Evolutionary conservation across 1,140 invertebrate species (phyloP).

Genomic region (Apis florea): DNA sequence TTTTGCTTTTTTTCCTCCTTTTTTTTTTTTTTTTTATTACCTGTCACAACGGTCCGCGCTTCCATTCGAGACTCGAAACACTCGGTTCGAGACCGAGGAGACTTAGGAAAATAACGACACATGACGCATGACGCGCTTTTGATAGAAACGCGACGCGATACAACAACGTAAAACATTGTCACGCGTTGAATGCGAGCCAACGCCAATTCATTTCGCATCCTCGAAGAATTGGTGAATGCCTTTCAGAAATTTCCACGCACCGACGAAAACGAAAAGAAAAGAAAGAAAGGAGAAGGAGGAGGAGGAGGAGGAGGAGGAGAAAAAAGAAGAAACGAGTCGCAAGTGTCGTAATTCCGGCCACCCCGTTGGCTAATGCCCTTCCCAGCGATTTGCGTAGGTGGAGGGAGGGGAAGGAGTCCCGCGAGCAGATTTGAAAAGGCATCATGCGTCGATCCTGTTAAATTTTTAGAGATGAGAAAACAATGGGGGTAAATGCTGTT

Average conservation of each 20-base stretch:
- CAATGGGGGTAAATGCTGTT: constrained; percentile 63
- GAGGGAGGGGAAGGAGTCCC: constrained; percentile 13
- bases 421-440: constrained; percentile 42
- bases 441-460: constrained; percentile 56
- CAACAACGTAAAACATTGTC: background rate
- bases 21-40: background rate
- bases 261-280: too few relatives aligned
- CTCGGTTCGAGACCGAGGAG: too few relatives aligned
- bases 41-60: constrained; percentile 16
- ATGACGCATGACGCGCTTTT: background rate
- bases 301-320: background rate
- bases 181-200: background rate
- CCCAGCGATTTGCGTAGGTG: background rate
- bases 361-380: background rate
- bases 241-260: background rate
- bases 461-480: constrained; percentile 59
- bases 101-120: constrained; percentile 26
- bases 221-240: too few relatives aligned
- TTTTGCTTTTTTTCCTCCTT: constrained; percentile 4
- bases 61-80: background rate
- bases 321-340: background rate
- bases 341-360: constrained; percentile 26
- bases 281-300: too few relatives aligned
- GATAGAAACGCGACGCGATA: background rate
- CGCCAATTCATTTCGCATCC: background rate